Conservation (phyloP, 2,888 invertebrate species). For the Caradrina kadenii region DNA sequence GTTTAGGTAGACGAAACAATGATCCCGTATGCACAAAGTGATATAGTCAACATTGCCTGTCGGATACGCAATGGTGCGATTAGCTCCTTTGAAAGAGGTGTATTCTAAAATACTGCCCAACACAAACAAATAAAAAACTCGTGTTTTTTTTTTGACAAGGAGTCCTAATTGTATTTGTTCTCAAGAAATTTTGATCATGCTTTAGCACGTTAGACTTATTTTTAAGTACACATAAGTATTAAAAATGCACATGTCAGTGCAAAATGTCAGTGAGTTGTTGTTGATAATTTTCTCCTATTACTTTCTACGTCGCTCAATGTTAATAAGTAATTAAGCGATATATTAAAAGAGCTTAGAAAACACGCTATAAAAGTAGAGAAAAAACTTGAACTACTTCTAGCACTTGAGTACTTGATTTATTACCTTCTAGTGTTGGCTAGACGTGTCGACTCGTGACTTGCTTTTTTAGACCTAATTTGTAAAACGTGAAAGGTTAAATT, state of each 20-base stretch:
- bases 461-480: constrained; percentile 49
- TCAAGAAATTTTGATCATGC: too few relatives aligned
- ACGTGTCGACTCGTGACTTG: constrained; percentile 53
- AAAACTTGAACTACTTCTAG: constrained; percentile 51
- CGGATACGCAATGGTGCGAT: too few relatives aligned
- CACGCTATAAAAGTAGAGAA: constrained; percentile 37
- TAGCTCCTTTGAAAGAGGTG: too few relatives aligned
- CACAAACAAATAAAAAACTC: too few relatives aligned
- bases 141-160: too few relatives aligned
- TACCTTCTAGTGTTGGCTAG: constrained; percentile 49
- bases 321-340: constrained; percentile 45
- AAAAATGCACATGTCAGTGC: background rate
- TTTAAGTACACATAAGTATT: background rate
- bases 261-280: background rate
- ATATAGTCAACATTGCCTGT: too few relatives aligned
- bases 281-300: constrained; percentile 27
- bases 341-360: constrained; percentile 44
- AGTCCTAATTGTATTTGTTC: too few relatives aligned
- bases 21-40: too few relatives aligned
- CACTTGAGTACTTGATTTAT: constrained; percentile 60
- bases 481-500: constrained; percentile 36
- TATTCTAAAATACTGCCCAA: too few relatives aligned
- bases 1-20: too few relatives aligned
- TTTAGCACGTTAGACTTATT: too few relatives aligned
- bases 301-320: constrained; percentile 37